Base-by-base conservation (phyloP, 2,113 vertebrate species). In the Lampris incognitus region DNA sequence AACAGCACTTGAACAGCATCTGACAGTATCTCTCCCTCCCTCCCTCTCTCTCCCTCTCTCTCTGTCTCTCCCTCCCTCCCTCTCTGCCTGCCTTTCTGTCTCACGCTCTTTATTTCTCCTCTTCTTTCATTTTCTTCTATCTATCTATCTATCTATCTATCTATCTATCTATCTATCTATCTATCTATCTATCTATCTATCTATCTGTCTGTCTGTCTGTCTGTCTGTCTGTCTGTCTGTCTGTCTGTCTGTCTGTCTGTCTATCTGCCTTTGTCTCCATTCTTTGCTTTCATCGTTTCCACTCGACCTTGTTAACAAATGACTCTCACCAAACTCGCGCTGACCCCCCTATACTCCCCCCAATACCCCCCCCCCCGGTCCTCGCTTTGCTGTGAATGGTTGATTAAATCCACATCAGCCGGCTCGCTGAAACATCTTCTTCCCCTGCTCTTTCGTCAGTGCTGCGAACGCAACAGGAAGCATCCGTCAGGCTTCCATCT, bases 281-380 rank as follows among this genome's bases (percentile, higher is more conserved):
- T 56, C 48, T 7, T 48, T 8, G 9, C 68, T 62, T 72, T 46
- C 58, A 59, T 72, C 38, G 42, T 42, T 63, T 66, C 42, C 42
- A 72, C 60, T 62, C 48, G 69, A 38, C 36, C 51, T 55, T n/a
- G 72, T 42, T 39, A 72, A 76, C 74, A 56, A 69, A 41, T 36
- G 66, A 74, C 72, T 46, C 59, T 60, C 60, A 74, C 36, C 70
- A 72, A 41, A 66, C 55, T 7, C 44, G 7, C 39, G 44, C 38
- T 63, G 46, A 54, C 24, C 8, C 55, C 24, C 55, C 38, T 40
- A 73, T 51, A 49, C 60, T 36, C 51, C 48, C 38, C 38, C 44
- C 7, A 7, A 46, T 46, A 46, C 64, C 52, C 64, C 7, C 41
- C 44, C 8, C 1, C 51, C 10, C n/a, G n/a, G 10, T 11, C 51